These are phyloP conservation scores for Macrophya alboannulata DNA, from an alignment of 2,888 invertebrate genomes.

Conservation along the genomic window DNA sequence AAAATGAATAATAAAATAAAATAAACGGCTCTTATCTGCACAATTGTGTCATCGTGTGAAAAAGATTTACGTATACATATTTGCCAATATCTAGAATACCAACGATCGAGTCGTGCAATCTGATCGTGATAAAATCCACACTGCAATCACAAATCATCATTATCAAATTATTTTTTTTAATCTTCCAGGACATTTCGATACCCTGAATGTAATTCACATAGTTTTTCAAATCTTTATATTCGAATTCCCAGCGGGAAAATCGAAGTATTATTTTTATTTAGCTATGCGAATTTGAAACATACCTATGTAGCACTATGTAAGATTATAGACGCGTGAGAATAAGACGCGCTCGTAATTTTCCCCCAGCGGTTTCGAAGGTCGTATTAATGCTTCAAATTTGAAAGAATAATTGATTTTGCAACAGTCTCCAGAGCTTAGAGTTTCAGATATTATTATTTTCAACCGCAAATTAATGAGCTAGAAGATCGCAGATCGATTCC, in stretches of 20 bases:
- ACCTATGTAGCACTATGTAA: too few species aligned
- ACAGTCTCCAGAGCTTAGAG: not conserved
- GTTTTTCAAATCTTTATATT: not conserved
- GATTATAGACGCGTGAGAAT: not conserved
- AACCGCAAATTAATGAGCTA: not conserved
- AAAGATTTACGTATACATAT: not conserved
- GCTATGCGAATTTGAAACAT: not conserved
- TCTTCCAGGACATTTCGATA: not conserved
- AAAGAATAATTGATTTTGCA: not conserved
- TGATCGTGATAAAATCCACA: not conserved
- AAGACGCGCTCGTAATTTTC: not conserved
- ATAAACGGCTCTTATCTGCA: not conserved
- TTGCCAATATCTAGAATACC: not conserved
- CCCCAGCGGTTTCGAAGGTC: not conserved
- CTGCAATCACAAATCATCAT: not conserved
- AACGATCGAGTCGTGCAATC: not conserved
- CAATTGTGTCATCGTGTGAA: not conserved
- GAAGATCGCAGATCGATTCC: not conserved
- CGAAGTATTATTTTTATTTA: not conserved
- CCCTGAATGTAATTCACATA: not conserved
- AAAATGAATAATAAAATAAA: too few species aligned
- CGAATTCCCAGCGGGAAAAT: not conserved
- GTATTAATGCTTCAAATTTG: not conserved
- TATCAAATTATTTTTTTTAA: not conserved
- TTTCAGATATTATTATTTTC: not conserved